A percentile compares a stretch with the other conserved stretches of the same genome.
Evolutionary conservation across 1,140 invertebrate genomes (phyloP).

Genomic region (Aphelenchoides fujianensis): DNA sequence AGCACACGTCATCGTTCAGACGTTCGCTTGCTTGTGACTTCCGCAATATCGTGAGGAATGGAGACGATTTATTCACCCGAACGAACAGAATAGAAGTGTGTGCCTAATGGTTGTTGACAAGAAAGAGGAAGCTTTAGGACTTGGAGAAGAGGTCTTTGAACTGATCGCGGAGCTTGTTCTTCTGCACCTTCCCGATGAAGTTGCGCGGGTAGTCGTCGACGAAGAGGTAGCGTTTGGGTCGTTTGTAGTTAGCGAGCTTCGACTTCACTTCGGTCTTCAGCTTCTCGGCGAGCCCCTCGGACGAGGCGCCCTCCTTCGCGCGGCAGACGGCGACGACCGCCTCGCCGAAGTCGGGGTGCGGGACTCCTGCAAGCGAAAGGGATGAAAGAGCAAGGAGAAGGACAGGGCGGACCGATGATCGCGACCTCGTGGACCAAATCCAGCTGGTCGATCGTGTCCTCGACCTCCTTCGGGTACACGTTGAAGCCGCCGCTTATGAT

Average conservation of each 20-base stretch:
- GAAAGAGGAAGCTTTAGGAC: too few relatives aligned
- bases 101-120: too few relatives aligned
- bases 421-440: constrained; percentile 52
- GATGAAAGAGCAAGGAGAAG: constrained; percentile 16
- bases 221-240: constrained; percentile 53
- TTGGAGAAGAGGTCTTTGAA: constrained; percentile 53
- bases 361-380: constrained; percentile 42
- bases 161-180: constrained; percentile 54
- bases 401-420: constrained; percentile 48
- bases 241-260: constrained; percentile 49
- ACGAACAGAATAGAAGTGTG: too few relatives aligned
- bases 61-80: too few relatives aligned
- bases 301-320: not conserved
- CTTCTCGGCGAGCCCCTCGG: constrained; percentile 28
- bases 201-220: constrained; percentile 54
- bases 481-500: constrained; percentile 59
- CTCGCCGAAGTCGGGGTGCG: constrained; percentile 60
- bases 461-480: constrained; percentile 61
- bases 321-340: constrained; percentile 57
- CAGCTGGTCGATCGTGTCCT: constrained; percentile 53
- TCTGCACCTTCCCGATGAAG: constrained; percentile 59
- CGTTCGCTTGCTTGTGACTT: too few relatives aligned
- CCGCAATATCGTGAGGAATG: too few relatives aligned
- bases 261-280: constrained; percentile 34
- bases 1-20: too few relatives aligned